Conservation (phyloP, 1,140 invertebrate genomes). For the Drosophila murphyi region DNA sequence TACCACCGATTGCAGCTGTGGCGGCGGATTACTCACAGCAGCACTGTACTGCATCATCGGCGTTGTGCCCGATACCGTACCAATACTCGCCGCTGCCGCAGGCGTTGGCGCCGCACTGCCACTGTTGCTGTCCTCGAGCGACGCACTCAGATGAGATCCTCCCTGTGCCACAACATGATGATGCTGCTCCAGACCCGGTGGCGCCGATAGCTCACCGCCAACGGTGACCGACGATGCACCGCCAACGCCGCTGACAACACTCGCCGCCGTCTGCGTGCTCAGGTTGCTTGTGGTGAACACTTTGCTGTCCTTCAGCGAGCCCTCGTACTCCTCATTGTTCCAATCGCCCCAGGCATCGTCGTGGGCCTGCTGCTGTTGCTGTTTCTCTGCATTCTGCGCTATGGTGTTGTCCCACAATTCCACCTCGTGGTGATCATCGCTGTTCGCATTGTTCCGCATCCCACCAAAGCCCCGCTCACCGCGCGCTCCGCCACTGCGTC, state of each 20-base stretch:
- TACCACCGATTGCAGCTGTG: constrained; percentile 58
- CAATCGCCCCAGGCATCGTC: constrained; percentile 88
- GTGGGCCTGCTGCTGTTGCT: constrained; percentile 75
- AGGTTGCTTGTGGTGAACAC: constrained; percentile 92
- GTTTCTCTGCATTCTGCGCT: constrained; percentile 79
- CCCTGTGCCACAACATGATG: constrained; percentile 59
- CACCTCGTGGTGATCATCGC: constrained; percentile 84
- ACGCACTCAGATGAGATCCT: constrained; percentile 71
- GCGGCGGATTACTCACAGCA: constrained; percentile 77
- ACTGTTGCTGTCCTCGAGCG: constrained; percentile 47
- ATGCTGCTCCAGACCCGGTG: constrained; percentile 79
- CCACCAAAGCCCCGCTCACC: constrained; percentile 85
- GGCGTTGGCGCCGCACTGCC: constrained; percentile 42
- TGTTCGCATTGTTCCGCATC: constrained; percentile 67
- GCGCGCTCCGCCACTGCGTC: constrained; percentile 81
- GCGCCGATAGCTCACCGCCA: constrained; percentile 67
- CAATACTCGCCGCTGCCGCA: constrained; percentile 33
- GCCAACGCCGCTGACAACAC: constrained; percentile 62
- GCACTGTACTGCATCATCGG: constrained; percentile 78
- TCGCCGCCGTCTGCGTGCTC: constrained; percentile 67
- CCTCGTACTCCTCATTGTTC: constrained; percentile 98
- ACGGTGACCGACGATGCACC: not conserved
- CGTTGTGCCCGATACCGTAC: constrained; percentile 60
- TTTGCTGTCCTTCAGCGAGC: constrained; percentile 96
- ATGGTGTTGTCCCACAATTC: constrained; percentile 85